Conservation (phyloP, 2,113 vertebrate genomes). For the Psilopsiagon aurifrons region DNA sequence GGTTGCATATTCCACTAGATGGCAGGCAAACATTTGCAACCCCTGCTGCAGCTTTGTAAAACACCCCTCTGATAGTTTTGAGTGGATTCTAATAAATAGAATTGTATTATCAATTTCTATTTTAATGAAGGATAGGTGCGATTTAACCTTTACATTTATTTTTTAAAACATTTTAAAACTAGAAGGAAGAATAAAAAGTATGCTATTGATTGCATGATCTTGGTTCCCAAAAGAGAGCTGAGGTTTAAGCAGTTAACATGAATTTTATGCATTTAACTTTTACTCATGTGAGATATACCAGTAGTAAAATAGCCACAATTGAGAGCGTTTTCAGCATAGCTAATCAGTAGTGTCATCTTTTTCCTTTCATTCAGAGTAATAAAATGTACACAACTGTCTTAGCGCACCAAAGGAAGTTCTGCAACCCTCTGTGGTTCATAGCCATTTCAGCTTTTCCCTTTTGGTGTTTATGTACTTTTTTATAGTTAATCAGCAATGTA, state of each 20-base stretch:
- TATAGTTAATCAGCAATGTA: background rate
- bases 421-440: background rate
- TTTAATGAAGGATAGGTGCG: constrained; percentile 53
- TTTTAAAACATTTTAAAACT: constrained; percentile 50
- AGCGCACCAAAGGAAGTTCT: background rate
- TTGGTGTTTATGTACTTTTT: background rate
- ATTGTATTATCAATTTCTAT: constrained; percentile 55
- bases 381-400: background rate
- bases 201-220: background rate
- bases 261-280: background rate
- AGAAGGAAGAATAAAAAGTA: background rate
- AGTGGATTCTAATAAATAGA: constrained; percentile 51
- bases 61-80: constrained; percentile 4
- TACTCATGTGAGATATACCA: background rate
- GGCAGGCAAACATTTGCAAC: constrained; percentile 77
- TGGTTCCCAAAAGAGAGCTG: background rate
- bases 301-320: background rate
- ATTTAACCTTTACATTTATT: constrained; percentile 64
- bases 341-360: background rate
- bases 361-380: background rate
- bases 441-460: background rate
- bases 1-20: constrained; percentile 76
- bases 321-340: background rate
- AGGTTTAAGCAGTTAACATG: background rate
- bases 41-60: background rate